Evolutionary conservation across 2,113 vertebrate genomes (phyloP), one percentile per base, ranked within the genome.

Genomic region (Oryzias javanicus): DNA sequence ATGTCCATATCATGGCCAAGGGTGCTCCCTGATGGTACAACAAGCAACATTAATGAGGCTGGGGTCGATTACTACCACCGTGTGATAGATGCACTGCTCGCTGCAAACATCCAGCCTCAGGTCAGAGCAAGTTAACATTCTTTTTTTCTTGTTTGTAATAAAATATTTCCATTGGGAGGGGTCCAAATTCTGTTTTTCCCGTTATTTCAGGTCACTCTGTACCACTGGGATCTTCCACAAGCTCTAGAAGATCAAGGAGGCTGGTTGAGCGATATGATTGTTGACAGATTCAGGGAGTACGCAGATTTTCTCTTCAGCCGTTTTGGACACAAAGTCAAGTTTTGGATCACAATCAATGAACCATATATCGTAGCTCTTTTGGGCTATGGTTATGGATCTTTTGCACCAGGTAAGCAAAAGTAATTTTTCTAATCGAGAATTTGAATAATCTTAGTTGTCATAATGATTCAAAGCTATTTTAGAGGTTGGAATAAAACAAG

Each of bases 161-260:
- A 24, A 6, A 13, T 10, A 42, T 29, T 59, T 4, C 1, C 48
- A 16, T 42, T 12, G 35, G 3, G 4, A 12, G 10, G 12, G 35
- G 2, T 29, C 5, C 44, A 2, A 25, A 53, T 71, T 74, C 1
- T 1, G 13, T 4, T 25, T 66, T 59, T 49, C 19, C 17, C 22
- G 63, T 65, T 8, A 4, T 55, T 0, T 29, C 80, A 97, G 95
- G 80, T 94, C 3, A 99, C 96, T 14, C 79, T 99, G 0, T 98
- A 96, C 72, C 97, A 99, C 67, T 99, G 97, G 97, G 97, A 99
- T 82, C 93, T 99, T 25, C 97, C 96, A 13, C 95, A 95, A 90
- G 91, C 92, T 0, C 91, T 98, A 16, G 96, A 99, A 73, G 72
- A 96, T 0, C 0, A 91, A 0, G 93, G 93, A 0, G 97, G 97